Conservation (phyloP, 2,888 invertebrate species). For the Petrophora chlorosata region DNA sequence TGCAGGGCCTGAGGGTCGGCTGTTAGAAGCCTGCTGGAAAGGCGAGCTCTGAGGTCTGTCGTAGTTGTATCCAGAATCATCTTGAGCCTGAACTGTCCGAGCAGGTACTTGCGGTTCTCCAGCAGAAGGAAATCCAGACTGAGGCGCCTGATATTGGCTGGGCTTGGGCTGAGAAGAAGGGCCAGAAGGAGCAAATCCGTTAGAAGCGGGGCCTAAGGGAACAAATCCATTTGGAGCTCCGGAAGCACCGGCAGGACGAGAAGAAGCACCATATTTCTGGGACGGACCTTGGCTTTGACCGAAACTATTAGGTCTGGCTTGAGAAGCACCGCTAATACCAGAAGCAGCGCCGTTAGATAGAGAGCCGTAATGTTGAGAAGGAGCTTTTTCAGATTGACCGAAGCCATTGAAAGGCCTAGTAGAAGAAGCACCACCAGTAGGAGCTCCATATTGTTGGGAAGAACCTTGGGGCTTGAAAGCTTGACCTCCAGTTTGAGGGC, state of each 20-base stretch:
- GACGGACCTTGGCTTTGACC: constrained; percentile 20
- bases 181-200: constrained; percentile 12
- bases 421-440: constrained; percentile 14
- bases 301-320: constrained; percentile 16
- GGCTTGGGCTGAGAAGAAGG: constrained; percentile 25
- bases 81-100: constrained; percentile 32
- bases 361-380: constrained; percentile 26
- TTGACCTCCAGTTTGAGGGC: constrained; percentile 16
- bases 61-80: constrained; percentile 48
- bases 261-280: constrained; percentile 32
- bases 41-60: constrained; percentile 38
- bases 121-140: constrained; percentile 25
- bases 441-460: constrained; percentile 33
- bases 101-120: constrained; percentile 35
- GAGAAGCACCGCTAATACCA: constrained; percentile 16
- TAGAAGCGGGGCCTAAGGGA: constrained; percentile 11
- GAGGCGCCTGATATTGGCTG: constrained; percentile 37
- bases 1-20: constrained; percentile 2
- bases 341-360: constrained; percentile 13
- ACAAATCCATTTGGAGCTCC: constrained; percentile 15
- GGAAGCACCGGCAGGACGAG: constrained; percentile 12
- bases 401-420: constrained; percentile 17
- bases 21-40: constrained; percentile 9
- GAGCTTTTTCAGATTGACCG: constrained; percentile 29
- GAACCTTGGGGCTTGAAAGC: constrained; percentile 20